These are phyloP conservation scores for Timema cristinae DNA, from an alignment of 2,888 invertebrate species.

Conservation along the genomic window DNA sequence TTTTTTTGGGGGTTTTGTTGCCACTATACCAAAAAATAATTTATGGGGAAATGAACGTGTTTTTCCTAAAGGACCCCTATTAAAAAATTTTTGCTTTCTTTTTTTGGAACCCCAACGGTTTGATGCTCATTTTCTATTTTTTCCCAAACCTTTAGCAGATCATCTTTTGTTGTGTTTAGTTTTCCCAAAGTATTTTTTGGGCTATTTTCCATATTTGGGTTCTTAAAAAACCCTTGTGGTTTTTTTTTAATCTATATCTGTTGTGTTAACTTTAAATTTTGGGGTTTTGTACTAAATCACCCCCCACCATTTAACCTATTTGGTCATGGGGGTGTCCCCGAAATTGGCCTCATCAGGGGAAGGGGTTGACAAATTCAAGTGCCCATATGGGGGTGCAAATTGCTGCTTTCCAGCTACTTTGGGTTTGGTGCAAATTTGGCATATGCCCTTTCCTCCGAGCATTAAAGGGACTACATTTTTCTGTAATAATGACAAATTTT, in stretches of 20 bases:
- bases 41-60: constrained; percentile 71
- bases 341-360: constrained; percentile 46
- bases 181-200: constrained; percentile 94
- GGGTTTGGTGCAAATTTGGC: constrained; percentile 86
- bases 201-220: constrained; percentile 81
- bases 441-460: constrained; percentile 77
- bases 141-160: constrained; percentile 85
- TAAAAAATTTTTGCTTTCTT: constrained; percentile 72
- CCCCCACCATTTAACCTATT: constrained; percentile 77
- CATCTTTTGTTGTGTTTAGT: constrained; percentile 67
- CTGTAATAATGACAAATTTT: constrained; percentile 88
- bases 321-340: constrained; percentile 58
- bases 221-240: constrained; percentile 87
- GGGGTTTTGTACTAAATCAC: constrained; percentile 87
- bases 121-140: constrained; percentile 88
- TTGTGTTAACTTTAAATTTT: constrained; percentile 74
- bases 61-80: constrained; percentile 60
- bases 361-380: constrained; percentile 32
- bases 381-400: constrained; percentile 76
- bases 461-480: constrained; percentile 83
- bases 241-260: constrained; percentile 77
- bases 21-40: constrained; percentile 82
- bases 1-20: constrained; percentile 80
- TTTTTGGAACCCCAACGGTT: constrained; percentile 81
- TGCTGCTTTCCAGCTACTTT: constrained; percentile 80